These are phyloP conservation scores for Cheilosia urbana DNA, from an alignment of 2,888 invertebrate species.

Conservation along the genomic window DNA sequence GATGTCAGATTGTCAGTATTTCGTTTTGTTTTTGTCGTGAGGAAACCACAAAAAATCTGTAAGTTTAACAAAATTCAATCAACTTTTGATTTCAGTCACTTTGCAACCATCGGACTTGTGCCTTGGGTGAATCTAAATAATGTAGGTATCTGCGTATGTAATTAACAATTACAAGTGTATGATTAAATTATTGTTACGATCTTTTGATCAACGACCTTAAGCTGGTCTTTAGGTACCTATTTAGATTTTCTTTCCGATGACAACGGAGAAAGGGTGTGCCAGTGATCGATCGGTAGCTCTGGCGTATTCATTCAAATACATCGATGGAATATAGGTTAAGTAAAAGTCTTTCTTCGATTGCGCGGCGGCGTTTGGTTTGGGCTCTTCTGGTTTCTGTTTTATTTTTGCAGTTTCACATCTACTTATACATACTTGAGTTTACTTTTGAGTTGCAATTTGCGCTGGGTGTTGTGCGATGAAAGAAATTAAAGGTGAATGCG, in stretches of 20 bases:
- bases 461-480: conserved; percentile 28
- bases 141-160: not conserved
- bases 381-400: conserved; percentile 1
- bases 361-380: conserved; percentile 16
- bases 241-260: conserved; percentile 15
- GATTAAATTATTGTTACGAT: conserved; percentile 29
- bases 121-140: conserved; percentile 24
- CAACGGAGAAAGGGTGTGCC: conserved; percentile 44
- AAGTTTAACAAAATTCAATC: conserved; percentile 51
- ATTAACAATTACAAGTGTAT: conserved; percentile 27
- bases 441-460: conserved; percentile 43
- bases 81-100: conserved; percentile 33
- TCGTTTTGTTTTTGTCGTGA: not conserved
- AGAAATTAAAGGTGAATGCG: conserved; percentile 55
- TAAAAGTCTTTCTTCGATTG: conserved; percentile 47
- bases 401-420: conserved; percentile 43
- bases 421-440: conserved; percentile 22
- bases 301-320: conserved; percentile 50
- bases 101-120: no score
- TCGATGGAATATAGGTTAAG: conserved; percentile 55
- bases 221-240: not conserved
- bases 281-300: conserved; percentile 41
- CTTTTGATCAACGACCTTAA: conserved; percentile 32
- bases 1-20: conserved; percentile 28
- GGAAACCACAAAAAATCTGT: conserved; percentile 24